These are phyloP conservation scores for Drosophila virilis DNA, from an alignment of 1,140 invertebrate genomes.

Conservation along the genomic window DNA sequence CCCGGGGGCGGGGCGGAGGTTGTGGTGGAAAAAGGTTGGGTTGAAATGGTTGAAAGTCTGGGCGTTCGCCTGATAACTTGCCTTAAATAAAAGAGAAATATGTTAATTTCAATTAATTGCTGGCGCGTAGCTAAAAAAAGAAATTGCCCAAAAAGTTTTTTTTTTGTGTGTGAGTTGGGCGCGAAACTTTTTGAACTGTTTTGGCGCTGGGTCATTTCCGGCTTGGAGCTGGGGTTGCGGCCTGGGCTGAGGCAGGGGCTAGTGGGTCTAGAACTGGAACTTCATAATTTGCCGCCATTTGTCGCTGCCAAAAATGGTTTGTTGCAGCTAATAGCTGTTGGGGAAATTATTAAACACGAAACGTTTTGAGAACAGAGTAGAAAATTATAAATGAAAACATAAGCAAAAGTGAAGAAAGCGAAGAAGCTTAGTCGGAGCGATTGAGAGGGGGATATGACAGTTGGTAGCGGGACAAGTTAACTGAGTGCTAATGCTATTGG, in stretches of 20 bases:
- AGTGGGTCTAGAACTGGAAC: constrained; percentile 6
- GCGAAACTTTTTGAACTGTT: background rate
- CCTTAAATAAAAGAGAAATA: constrained; percentile 74
- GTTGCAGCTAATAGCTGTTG: constrained; percentile 69
- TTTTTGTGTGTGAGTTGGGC: constrained; percentile 6
- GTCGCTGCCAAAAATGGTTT: constrained; percentile 54
- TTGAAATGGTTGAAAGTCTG: background rate
- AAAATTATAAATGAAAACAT: constrained; percentile 15
- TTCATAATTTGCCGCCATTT: constrained; percentile 74
- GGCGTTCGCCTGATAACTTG: constrained; percentile 49
- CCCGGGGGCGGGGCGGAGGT: background rate
- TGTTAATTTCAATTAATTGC: constrained; percentile 82
- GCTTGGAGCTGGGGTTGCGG: background rate
- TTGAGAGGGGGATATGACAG: background rate
- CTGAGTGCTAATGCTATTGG: constrained; percentile 37
- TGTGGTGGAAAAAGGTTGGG: background rate
- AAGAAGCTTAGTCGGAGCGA: background rate
- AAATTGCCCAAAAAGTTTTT: constrained; percentile 38
- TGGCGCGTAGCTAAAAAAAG: constrained; percentile 52
- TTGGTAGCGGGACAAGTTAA: constrained; percentile 2
- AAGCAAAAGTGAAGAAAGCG: background rate
- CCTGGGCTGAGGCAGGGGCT: background rate
- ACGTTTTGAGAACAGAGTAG: constrained; percentile 36
- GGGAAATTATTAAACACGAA: constrained; percentile 71
- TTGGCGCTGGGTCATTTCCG: constrained; percentile 12